Conservation (phyloP, 2,888 invertebrate genomes). For the Ellobium chinense region DNA sequence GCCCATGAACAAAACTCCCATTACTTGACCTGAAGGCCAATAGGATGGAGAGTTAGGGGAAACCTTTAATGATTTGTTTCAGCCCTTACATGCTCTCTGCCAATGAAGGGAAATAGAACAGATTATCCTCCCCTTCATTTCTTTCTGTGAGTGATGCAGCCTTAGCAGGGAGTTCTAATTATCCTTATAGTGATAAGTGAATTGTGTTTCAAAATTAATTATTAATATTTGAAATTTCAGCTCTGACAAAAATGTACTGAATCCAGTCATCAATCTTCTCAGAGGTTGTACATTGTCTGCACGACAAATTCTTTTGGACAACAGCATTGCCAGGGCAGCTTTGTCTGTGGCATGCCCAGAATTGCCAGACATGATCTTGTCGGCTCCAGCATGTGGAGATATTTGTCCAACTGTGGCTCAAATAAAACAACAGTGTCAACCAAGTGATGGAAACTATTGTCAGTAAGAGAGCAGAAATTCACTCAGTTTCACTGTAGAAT, state of each 20-base stretch:
- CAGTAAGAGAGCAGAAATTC: not conserved
- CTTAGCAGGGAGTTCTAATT: too few species aligned
- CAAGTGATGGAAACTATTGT: not conserved
- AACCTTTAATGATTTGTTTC: too few species aligned
- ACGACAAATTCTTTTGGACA: not conserved
- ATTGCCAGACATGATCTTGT: not conserved
- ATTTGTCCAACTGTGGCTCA: not conserved
- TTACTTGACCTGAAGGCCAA: too few species aligned
- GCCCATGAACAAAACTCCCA: too few species aligned
- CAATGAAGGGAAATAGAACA: too few species aligned
- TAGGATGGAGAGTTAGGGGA: too few species aligned
- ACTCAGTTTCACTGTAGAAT: not conserved
- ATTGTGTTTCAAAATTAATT: not conserved
- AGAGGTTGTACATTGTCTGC: not conserved
- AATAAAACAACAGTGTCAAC: not conserved
- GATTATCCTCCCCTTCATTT: too few species aligned
- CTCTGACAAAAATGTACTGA: conserved; percentile 2
- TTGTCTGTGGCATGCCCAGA: not conserved
- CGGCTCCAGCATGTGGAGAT: not conserved
- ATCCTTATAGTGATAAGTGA: too few species aligned
- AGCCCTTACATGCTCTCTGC: too few species aligned
- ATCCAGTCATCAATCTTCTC: not conserved
- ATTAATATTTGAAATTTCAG: not conserved
- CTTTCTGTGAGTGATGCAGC: too few species aligned
- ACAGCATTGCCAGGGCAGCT: not conserved